Evolutionary conservation across 2,888 invertebrate genomes (phyloP).

Genomic region (Leptinotarsa rubiginosa): DNA sequence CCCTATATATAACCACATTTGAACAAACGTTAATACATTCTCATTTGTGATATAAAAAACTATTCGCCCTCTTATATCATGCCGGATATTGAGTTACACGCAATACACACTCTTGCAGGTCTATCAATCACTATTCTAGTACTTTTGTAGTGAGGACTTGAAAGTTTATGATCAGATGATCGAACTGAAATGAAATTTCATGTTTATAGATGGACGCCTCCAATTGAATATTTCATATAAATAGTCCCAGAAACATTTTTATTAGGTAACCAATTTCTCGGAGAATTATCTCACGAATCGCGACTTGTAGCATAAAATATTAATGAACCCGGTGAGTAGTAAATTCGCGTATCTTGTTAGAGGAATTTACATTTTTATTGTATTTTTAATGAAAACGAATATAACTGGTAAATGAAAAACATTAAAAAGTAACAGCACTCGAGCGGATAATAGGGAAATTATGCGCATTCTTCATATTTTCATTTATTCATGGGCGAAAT

Average conservation of each 20-base stretch:
- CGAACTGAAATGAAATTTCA: neutral
- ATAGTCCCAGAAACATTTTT: constrained; percentile 6
- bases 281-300: constrained; percentile 18
- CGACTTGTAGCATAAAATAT: constrained; percentile 20
- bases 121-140: too few relatives aligned
- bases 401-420: constrained; percentile 54
- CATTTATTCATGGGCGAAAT: constrained; percentile 45
- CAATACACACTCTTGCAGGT: too few relatives aligned
- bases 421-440: constrained; percentile 55
- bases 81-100: too few relatives aligned
- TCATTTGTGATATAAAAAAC: too few relatives aligned
- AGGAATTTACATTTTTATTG: constrained; percentile 59
- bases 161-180: neutral
- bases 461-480: constrained; percentile 48
- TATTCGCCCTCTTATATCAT: too few relatives aligned
- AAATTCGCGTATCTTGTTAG: constrained; percentile 42
- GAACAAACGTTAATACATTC: too few relatives aligned
- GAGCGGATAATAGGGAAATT: constrained; percentile 51
- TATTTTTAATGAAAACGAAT: constrained; percentile 58
- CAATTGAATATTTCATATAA: neutral
- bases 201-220: neutral
- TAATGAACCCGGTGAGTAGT: constrained; percentile 25
- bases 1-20: too few relatives aligned
- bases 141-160: too few relatives aligned
- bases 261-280: constrained; percentile 7